phyloP scores from a whole-genome alignment of 1,140 invertebrate species.

The Paraescarpia echinospica region DNA sequence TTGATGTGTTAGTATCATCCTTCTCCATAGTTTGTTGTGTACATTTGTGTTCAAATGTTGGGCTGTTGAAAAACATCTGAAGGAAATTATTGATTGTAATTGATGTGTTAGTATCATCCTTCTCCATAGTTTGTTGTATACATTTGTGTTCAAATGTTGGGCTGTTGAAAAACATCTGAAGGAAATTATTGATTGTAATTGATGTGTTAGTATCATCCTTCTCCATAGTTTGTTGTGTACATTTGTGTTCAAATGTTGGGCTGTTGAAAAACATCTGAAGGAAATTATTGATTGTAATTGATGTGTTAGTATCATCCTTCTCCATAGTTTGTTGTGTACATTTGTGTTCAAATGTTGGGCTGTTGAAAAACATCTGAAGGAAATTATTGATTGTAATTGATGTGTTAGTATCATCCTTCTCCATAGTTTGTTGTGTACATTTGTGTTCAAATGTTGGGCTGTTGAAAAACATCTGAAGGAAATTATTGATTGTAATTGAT shows the following conservation, averaged over 20 bases:
- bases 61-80: neutral
- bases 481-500: constrained; percentile 5
- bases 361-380: neutral
- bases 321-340: neutral
- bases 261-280: neutral
- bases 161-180: neutral
- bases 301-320: neutral
- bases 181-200: neutral
- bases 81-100: neutral
- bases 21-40: neutral
- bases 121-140: neutral
- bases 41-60: constrained; percentile 20
- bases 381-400: neutral
- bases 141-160: constrained; percentile 18
- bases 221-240: neutral
- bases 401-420: too few species aligned
- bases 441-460: constrained; percentile 10
- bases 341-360: constrained; percentile 11
- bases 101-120: neutral
- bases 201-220: neutral
- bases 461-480: neutral
- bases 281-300: neutral
- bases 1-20: neutral
- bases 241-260: constrained; percentile 17
- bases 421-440: neutral